Conservation (phyloP, 2,797 vertebrate genomes). For the Anisognathus igniventris region DNA sequence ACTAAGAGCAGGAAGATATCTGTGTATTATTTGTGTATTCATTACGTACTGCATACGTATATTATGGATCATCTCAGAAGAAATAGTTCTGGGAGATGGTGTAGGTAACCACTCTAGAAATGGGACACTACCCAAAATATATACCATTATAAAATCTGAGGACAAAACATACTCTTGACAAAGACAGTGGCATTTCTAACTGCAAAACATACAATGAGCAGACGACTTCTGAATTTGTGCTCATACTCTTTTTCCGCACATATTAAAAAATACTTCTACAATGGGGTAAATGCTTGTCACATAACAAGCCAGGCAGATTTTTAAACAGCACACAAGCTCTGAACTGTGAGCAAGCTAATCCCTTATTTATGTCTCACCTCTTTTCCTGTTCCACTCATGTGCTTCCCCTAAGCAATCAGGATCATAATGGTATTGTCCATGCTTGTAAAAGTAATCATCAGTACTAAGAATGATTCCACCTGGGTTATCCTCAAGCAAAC, state of each 20-base stretch:
- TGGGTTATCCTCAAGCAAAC: conserved; percentile 85
- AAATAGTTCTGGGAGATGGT: not conserved
- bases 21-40: not conserved
- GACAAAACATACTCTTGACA: not conserved
- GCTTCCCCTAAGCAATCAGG: conserved; percentile 82
- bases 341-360: not conserved
- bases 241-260: not conserved
- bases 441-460: conserved; percentile 87
- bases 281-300: not conserved
- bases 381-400: conserved; percentile 92
- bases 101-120: not conserved
- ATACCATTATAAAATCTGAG: not conserved
- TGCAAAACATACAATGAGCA: not conserved
- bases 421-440: conserved; percentile 85
- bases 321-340: not conserved
- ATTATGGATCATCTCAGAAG: not conserved
- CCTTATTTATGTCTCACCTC: conserved; percentile 78
- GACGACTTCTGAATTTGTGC: not conserved
- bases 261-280: not conserved
- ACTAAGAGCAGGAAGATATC: not conserved
- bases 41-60: not conserved
- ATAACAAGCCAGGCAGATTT: not conserved
- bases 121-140: not conserved
- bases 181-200: not conserved
- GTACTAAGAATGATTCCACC: conserved; percentile 87